phyloP scores from a whole-genome alignment of 2,888 invertebrate species.

The Autographa pulchrina region DNA sequence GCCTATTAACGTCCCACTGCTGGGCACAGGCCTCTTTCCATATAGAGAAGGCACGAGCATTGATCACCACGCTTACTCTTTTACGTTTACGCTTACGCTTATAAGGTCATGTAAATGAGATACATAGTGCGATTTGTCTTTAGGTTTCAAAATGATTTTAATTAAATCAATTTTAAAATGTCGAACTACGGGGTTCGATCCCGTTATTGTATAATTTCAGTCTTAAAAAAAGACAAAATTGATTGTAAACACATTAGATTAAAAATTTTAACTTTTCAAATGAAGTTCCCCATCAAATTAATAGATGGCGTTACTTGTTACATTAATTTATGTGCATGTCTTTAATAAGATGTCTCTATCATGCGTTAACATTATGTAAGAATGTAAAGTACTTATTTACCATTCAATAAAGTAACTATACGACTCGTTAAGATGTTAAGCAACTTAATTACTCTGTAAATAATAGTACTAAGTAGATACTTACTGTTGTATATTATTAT shows the following conservation, averaged over 20 bases:
- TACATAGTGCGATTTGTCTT: no score
- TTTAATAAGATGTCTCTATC: conserved; percentile 39
- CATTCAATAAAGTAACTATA: neutral
- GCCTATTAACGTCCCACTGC: no score
- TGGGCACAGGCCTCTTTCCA: no score
- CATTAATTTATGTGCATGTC: conserved; percentile 41
- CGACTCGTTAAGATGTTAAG: neutral
- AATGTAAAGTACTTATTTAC: conserved; percentile 15
- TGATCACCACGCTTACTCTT: no score
- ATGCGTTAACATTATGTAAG: conserved; percentile 13
- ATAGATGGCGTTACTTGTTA: conserved; percentile 62
- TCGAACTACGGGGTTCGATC: neutral
- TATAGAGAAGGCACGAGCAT: no score
- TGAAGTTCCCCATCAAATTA: conserved; percentile 53
- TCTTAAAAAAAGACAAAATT: neutral
- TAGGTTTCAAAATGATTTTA: no score
- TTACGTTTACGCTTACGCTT: no score
- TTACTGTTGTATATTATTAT: neutral
- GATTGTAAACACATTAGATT: neutral
- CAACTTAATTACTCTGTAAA: neutral
- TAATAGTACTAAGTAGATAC: neutral
- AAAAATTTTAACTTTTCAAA: conserved; percentile 17
- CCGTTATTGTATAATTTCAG: no score
- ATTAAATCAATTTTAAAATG: no score
- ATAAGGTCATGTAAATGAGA: no score